These are phyloP conservation scores for Agonum fuliginosum DNA, from an alignment of 2,888 invertebrate species.

Conservation along the genomic window DNA sequence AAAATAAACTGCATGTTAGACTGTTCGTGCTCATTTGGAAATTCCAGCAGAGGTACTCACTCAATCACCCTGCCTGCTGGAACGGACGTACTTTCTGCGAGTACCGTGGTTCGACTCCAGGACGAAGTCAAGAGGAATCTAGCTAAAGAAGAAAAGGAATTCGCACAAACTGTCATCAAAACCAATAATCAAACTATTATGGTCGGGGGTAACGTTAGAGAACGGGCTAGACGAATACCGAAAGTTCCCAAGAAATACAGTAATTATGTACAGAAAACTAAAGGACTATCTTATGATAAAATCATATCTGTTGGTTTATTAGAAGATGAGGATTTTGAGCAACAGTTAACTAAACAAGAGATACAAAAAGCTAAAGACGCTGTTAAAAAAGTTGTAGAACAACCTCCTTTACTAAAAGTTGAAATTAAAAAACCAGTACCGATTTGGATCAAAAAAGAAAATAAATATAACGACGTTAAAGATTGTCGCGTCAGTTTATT, in stretches of 20 bases:
- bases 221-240: constrained; percentile 75
- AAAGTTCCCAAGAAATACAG: constrained; percentile 79
- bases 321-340: constrained; percentile 64
- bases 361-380: constrained; percentile 20
- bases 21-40: constrained; percentile 72
- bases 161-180: constrained; percentile 82
- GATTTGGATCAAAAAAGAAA: constrained; percentile 61
- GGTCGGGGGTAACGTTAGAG: constrained; percentile 75
- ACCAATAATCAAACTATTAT: constrained; percentile 80
- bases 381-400: constrained; percentile 25
- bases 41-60: constrained; percentile 62
- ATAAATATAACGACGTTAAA: not conserved
- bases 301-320: constrained; percentile 58
- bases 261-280: constrained; percentile 72
- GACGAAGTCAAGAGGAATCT: constrained; percentile 75
- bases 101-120: constrained; percentile 71
- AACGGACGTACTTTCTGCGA: constrained; percentile 67
- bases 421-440: constrained; percentile 66
- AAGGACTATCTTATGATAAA: constrained; percentile 44
- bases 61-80: constrained; percentile 67
- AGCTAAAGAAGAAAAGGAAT: constrained; percentile 82
- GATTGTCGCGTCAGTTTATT: constrained; percentile 69
- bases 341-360: not conserved
- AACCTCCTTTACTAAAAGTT: constrained; percentile 62
- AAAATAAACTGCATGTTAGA: constrained; percentile 77